Evolutionary conservation across 2,797 vertebrate genomes (phyloP), one percentile per base, ranked within the genome.

Genomic region (Picus viridis): DNA sequence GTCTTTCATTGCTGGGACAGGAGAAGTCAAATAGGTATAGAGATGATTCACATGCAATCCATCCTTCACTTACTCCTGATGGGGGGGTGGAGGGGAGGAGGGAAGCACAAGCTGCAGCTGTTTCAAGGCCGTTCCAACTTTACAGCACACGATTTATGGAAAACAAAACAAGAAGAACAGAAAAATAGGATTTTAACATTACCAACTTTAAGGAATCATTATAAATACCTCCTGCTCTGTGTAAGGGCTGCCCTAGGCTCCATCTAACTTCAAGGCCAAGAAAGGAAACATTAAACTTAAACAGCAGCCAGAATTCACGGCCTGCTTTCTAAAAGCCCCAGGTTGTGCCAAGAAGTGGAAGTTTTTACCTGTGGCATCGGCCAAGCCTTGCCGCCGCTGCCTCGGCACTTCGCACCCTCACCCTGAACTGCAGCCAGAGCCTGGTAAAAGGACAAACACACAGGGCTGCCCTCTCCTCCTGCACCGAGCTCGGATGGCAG

Each of bases 201-300:
- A 88, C 41, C 0, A 1, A 92, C 78, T 85, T 71, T 53, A 70
- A 89, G 80, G 73, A 81, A 86, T 82, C 92, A 72, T 77, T 88
- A 82, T 41, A 85, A 93, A 94, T 76, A 67, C 67, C 89, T 94
- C 75, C 69, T 49, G 73, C 86, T 82, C 87, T 64, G 68, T 29
- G 59, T 68, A 89, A 92, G 74, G 89, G 77, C 91, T 93, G 91
- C 85, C 67, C 89, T 86, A 73, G 89, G 75, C 88, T 95, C 75
- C 90, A 90, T 93, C 94, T 93, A 93, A 93, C 92, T 95, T 62
- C 70, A 85, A 93, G 87, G 93, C 90, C 19, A 45, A 90, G 84
- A 91, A 94, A 95, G 89, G 94, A 97, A 97, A 93, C 94, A 84
- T 73, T 88, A 32, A 83, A 93, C 83, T 95, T 92, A 83, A 94